Base-by-base conservation (phyloP, 2,888 invertebrate species). In the Hyalella azteca region DNA sequence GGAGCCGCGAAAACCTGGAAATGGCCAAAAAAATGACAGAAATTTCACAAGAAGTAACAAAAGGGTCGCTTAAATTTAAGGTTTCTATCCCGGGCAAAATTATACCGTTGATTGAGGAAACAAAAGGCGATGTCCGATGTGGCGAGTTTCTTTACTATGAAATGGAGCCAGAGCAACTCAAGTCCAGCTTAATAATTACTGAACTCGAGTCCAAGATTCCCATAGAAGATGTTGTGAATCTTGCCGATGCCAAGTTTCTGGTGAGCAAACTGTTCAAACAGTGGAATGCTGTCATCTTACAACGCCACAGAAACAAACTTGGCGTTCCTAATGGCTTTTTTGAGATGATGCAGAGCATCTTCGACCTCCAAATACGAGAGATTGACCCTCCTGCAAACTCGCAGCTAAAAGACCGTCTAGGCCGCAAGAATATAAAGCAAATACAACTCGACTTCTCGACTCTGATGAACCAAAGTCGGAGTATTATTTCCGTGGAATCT, bases 271-370 rank as follows among this genome's bases (percentile, higher is more conserved):
- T 79, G 3, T 79, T 81, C 60, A 73, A 75, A n/a, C 81, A 81
- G 60, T 79, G 81, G 79, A 81, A 81, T 39, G 54, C 81, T 22
- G 36, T 77, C 13, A n/a, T 81, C 19, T 79, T 82, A 19, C 82
- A 82, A 45, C 40, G 45, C 2, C 80, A 82, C 59, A 60, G 48
- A 11, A 45, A 32, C 7, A 41, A 59, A 78, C 19, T 78, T 7
- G 0, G n/a, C 3, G 41, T 81, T 41, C 81, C 81, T 26, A 39
- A n/a, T 3, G 75, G 77, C 22, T n/a, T 79, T 5, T 50, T 81
- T 11, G 78, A 73, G 15, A 32, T 81, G 22, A 81, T 81, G 81
- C 66, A 77, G 39, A 39, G 41, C 11, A 15, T 73, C 11, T 78
- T 77, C 36, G 15, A 49, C 41, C 19, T 49, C 1, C 39, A 66